Evolutionary conservation across 1,140 invertebrate species (phyloP).

Genomic region (Ceratina calcarata): DNA sequence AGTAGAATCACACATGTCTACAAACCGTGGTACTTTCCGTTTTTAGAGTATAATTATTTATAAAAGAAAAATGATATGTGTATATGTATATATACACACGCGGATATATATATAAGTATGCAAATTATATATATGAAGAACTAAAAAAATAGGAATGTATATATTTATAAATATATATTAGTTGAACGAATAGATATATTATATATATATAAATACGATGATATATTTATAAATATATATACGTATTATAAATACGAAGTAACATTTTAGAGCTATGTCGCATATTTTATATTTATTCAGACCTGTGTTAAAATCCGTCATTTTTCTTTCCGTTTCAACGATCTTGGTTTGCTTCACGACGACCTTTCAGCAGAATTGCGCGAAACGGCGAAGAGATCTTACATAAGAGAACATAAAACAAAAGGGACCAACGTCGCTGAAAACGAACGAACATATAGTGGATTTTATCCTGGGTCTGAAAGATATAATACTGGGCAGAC

Average conservation of each 20-base stretch:
- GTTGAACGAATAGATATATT: conserved; percentile 5
- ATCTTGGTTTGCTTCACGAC: conserved; percentile 52
- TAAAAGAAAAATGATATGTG: not conserved
- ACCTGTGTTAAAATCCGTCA: conserved; percentile 56
- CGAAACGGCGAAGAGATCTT: not conserved
- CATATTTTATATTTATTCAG: conserved; percentile 51
- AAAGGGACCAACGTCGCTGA: conserved; percentile 56
- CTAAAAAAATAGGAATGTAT: conserved; percentile 19
- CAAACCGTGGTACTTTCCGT: conserved; percentile 46
- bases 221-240: conserved; percentile 29
- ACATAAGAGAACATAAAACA: not conserved
- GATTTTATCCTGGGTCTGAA: conserved; percentile 60
- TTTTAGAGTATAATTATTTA: conserved; percentile 50
- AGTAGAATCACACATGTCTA: conserved; percentile 50
- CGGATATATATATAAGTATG: conserved; percentile 13
- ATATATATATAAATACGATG: conserved; percentile 9
- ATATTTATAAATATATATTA: conserved; percentile 35
- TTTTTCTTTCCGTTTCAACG: conserved; percentile 53
- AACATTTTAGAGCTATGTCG: conserved; percentile 22
- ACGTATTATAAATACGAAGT: conserved; percentile 14
- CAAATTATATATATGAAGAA: conserved; percentile 2
- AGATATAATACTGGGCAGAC: conserved; percentile 35
- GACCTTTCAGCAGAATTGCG: conserved; percentile 4
- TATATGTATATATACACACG: conserved; percentile 9
- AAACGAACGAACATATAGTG: conserved; percentile 47